Evolutionary conservation across 1,140 invertebrate genomes (phyloP).

Genomic region (Saxidomus purpurata): DNA sequence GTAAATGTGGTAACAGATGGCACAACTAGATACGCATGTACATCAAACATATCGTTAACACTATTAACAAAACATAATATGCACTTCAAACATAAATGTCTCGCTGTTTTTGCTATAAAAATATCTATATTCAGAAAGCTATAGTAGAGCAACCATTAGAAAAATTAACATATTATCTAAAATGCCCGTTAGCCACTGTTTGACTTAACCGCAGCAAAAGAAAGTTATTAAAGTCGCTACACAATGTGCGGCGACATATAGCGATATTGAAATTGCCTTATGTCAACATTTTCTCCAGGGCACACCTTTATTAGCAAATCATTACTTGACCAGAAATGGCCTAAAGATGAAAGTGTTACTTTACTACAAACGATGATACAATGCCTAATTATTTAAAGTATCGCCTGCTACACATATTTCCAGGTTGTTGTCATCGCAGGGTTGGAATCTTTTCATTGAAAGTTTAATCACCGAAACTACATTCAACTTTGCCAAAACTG

Average conservation of each 20-base stretch:
- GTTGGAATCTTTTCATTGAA: not conserved
- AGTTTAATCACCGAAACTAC: constrained; percentile 11
- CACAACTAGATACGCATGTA: too few relatives aligned
- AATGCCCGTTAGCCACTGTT: not conserved
- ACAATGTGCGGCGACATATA: too few relatives aligned
- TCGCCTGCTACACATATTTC: not conserved
- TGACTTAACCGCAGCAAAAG: not conserved
- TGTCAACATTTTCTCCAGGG: not conserved
- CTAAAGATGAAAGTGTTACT: not conserved
- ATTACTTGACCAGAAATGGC: not conserved
- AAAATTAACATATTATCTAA: not conserved
- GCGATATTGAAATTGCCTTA: not conserved
- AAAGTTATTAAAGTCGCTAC: not conserved
- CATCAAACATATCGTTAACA: constrained; percentile 1
- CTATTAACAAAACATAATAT: not conserved
- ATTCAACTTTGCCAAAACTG: not conserved
- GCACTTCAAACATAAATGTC: not conserved
- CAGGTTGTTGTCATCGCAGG: not conserved
- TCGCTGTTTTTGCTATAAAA: not conserved
- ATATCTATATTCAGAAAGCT: not conserved
- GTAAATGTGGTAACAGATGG: not conserved
- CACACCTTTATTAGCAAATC: not conserved
- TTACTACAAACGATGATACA: not conserved
- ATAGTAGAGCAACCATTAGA: not conserved
- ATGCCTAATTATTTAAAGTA: constrained; percentile 2